Evolutionary conservation across 2,888 invertebrate genomes (phyloP).

Genomic region (Drosophila testacea): DNA sequence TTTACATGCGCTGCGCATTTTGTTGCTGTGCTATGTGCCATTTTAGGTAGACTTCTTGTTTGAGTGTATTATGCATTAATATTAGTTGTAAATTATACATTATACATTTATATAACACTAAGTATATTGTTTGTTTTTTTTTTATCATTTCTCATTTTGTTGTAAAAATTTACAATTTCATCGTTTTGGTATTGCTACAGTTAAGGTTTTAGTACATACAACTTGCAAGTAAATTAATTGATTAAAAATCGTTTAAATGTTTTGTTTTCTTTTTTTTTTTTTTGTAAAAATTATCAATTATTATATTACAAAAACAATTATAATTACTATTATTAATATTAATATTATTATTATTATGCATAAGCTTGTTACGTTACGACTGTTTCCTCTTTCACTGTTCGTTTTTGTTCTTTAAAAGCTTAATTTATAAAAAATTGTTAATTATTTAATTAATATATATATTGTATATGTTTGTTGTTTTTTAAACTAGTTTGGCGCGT

Average conservation of each 20-base stretch:
- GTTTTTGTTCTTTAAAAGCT: conserved; percentile 47
- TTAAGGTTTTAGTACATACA: conserved; percentile 70
- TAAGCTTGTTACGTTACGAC: conserved; percentile 63
- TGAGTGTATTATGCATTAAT: conserved; percentile 75
- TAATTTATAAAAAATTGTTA: conserved; percentile 65
- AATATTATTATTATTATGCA: conserved; percentile 30
- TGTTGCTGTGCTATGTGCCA: conserved; percentile 72
- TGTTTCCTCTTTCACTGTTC: conserved; percentile 16
- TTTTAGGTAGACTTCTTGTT: conserved; percentile 76
- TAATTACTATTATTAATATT: conserved; percentile 52
- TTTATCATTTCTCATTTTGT: conserved; percentile 7
- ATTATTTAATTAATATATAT: conserved; percentile 42
- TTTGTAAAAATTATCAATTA: conserved; percentile 47
- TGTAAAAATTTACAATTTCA: conserved; percentile 67
- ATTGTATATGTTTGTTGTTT: conserved; percentile 58
- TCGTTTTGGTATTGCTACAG: conserved; percentile 73
- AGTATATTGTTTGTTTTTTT: conserved; percentile 26
- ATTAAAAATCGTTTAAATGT: conserved; percentile 54
- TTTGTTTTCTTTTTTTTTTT: not conserved
- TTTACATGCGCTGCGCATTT: conserved; percentile 82
- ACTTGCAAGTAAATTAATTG: conserved; percentile 67
- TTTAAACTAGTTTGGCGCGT: conserved; percentile 79
- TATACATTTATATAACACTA: conserved; percentile 74
- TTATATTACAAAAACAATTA: conserved; percentile 68
- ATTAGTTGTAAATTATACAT: conserved; percentile 62